phyloP scores from a whole-genome alignment of 2,888 invertebrate species.

The Apodemia mormo region DNA sequence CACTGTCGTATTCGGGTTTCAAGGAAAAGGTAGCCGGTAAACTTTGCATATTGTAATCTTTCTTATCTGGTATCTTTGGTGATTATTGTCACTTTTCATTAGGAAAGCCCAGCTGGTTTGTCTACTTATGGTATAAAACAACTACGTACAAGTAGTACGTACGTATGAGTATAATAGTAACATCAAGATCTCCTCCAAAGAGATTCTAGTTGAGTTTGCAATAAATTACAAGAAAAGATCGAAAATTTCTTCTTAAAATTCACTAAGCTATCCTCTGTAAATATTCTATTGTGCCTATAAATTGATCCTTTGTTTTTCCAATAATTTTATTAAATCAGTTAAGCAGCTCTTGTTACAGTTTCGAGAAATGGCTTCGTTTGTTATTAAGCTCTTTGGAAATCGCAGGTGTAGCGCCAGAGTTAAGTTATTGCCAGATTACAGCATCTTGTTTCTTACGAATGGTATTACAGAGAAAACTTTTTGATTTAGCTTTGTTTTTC shows the following conservation, averaged over 20 bases:
- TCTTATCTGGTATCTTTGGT: no score
- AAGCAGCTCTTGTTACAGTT: neutral
- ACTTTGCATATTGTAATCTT: no score
- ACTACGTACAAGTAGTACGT: no score
- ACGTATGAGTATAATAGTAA: no score
- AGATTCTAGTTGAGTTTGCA: neutral
- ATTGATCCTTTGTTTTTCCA: neutral
- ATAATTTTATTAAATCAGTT: neutral
- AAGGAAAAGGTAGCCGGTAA: no score
- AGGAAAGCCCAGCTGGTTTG: no score
- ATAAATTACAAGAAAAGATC: neutral
- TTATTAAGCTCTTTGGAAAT: slow-evolving; percentile 13
- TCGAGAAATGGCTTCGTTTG: neutral
- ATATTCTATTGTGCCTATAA: neutral
- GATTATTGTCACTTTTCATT: no score
- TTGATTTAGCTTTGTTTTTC: slow-evolving; percentile 10
- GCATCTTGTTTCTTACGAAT: slow-evolving; percentile 5
- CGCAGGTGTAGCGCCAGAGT: slow-evolving; percentile 6
- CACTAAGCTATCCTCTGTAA: neutral
- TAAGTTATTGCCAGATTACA: slow-evolving; percentile 9
- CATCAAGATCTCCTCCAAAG: neutral
- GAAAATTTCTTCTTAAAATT: neutral
- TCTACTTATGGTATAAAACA: no score
- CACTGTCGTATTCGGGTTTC: no score
- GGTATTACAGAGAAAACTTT: slow-evolving; percentile 7